phyloP scores from a whole-genome alignment of 2,888 invertebrate genomes.

The Ornithoptera alexandrae region DNA sequence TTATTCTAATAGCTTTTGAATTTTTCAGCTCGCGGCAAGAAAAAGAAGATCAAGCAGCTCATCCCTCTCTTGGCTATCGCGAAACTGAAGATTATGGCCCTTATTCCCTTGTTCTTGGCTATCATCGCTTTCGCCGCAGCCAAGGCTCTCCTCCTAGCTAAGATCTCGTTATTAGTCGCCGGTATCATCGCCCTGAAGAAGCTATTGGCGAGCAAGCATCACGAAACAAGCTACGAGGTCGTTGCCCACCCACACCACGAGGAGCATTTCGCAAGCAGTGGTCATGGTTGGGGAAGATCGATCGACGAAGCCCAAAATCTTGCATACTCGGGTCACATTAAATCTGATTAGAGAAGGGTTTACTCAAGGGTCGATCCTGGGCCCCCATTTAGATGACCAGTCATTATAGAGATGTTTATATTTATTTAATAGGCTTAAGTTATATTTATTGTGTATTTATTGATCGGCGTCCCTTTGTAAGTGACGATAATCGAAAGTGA shows the following conservation, averaged over 20 bases:
- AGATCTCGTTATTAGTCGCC: slow-evolving; percentile 88
- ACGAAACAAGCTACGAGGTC: slow-evolving; percentile 87
- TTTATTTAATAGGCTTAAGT: slow-evolving; percentile 63
- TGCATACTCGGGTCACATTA: slow-evolving; percentile 80
- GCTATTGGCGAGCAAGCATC: slow-evolving; percentile 84
- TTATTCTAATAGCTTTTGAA: too few species aligned
- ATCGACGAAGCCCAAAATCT: slow-evolving; percentile 78
- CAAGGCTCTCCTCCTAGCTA: slow-evolving; percentile 91
- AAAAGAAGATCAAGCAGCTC: slow-evolving; percentile 88
- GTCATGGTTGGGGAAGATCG: slow-evolving; percentile 84
- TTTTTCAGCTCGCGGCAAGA: slow-evolving; percentile 86
- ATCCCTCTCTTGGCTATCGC: slow-evolving; percentile 87
- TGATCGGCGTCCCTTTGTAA: slow-evolving; percentile 59
- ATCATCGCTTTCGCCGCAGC: slow-evolving; percentile 89
- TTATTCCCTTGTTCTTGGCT: slow-evolving; percentile 87
- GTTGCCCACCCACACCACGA: slow-evolving; percentile 83
- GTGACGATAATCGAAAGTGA: slow-evolving; percentile 49
- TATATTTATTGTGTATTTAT: slow-evolving; percentile 71
- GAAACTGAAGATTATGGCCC: slow-evolving; percentile 87
- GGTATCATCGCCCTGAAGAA: slow-evolving; percentile 85
- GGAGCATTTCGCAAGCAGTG: slow-evolving; percentile 72
- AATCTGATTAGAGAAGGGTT: slow-evolving; percentile 54
- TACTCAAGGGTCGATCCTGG: slow-evolving; percentile 44
- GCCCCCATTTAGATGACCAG: slow-evolving; percentile 43
- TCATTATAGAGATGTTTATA: slow-evolving; percentile 44